phyloP scores from a whole-genome alignment of 1,140 invertebrate genomes.

The Neomicropteryx cornuta region DNA sequence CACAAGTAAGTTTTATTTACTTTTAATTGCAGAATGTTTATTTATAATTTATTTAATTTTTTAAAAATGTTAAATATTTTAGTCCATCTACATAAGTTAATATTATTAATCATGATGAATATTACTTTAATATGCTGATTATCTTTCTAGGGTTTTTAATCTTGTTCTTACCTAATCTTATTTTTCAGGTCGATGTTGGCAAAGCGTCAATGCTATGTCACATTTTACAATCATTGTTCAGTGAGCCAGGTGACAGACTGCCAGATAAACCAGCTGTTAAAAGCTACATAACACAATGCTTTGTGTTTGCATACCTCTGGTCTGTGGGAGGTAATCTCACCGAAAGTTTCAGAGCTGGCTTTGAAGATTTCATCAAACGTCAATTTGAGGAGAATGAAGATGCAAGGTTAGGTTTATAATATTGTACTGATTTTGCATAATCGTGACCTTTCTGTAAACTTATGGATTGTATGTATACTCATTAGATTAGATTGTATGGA shows the following conservation, averaged over 20 bases:
- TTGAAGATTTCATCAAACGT: slow-evolving; percentile 55
- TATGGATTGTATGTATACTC: slow-evolving; percentile 11
- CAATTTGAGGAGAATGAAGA: slow-evolving; percentile 59
- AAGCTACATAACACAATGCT: slow-evolving; percentile 55
- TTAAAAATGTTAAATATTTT: background rate
- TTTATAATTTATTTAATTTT: slow-evolving; percentile 1
- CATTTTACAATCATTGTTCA: slow-evolving; percentile 57
- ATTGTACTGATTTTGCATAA: slow-evolving; percentile 8
- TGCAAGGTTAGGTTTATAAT: slow-evolving; percentile 31
- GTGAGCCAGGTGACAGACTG: slow-evolving; percentile 38
- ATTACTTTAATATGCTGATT: background rate
- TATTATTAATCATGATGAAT: background rate
- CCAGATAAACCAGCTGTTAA: slow-evolving; percentile 44
- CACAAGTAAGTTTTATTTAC: slow-evolving; percentile 20
- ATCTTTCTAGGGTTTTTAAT: background rate
- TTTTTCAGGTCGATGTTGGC: slow-evolving; percentile 63
- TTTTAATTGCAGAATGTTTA: background rate
- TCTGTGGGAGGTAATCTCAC: slow-evolving; percentile 68
- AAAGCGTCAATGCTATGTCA: slow-evolving; percentile 66
- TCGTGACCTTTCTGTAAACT: slow-evolving; percentile 6
- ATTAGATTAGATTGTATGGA: too few relatives aligned
- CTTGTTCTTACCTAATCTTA: background rate
- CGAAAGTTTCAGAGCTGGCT: slow-evolving; percentile 53
- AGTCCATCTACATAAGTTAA: background rate
- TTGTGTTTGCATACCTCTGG: slow-evolving; percentile 72